Conservation (phyloP, 2,888 invertebrate species). For the Apamea monoglypha region DNA sequence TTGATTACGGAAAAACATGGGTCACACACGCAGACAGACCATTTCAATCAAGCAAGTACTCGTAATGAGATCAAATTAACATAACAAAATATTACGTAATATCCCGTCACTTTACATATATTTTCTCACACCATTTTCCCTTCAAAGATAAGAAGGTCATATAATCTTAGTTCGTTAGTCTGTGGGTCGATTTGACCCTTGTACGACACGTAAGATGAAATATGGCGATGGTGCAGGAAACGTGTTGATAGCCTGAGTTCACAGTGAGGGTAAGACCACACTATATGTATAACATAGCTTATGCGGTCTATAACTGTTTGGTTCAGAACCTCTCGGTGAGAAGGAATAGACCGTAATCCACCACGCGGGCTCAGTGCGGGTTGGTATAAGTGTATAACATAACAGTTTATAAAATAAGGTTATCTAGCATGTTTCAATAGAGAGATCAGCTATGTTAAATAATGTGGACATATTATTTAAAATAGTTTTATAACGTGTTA, state of each 20-base stretch:
- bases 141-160: conserved; percentile 29
- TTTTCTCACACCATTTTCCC: conserved; percentile 10
- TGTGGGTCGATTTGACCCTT: conserved; percentile 25
- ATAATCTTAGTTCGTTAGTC: conserved; percentile 24
- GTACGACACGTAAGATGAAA: not conserved
- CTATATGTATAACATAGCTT: no score
- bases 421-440: not conserved
- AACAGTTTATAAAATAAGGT: not conserved
- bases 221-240: conserved; percentile 11
- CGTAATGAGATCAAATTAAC: not conserved
- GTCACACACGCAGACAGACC: not conserved
- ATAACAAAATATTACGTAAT: conserved; percentile 19
- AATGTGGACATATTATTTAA: not conserved
- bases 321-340: no score
- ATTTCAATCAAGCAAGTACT: conserved; percentile 10
- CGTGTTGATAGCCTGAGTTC: conserved; percentile 18
- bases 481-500: not conserved
- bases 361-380: no score
- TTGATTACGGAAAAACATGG: not conserved
- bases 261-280: not conserved
- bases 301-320: no score
- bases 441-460: not conserved
- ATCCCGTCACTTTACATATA: not conserved
- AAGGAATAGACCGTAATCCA: no score
- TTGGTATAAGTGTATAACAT: no score